These are phyloP conservation scores for Spheniscus mendiculus DNA, from an alignment of 2,113 vertebrate genomes.

Conservation along the genomic window DNA sequence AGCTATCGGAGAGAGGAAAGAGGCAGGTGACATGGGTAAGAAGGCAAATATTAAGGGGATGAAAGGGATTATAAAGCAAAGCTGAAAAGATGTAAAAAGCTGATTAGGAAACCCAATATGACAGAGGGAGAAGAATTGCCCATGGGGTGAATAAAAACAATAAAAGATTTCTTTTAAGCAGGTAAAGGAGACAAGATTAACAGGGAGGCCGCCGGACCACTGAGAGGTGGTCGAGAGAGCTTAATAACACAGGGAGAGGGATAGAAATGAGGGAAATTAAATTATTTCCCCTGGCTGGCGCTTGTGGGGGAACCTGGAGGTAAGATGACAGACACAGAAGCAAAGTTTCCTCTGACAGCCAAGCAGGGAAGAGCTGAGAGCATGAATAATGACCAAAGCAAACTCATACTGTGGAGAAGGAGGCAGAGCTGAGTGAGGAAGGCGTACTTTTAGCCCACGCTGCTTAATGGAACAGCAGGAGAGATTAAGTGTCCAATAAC, in stretches of 20 bases:
- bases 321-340: not conserved
- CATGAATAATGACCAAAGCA: not conserved
- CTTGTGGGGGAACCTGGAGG: not conserved
- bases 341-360: not conserved
- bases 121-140: constrained; percentile 15
- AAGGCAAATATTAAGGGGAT: constrained; percentile 50
- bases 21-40: constrained; percentile 17
- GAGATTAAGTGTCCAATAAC: not conserved
- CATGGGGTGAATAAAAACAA: constrained; percentile 28
- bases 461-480: not conserved
- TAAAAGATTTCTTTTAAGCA: constrained; percentile 20
- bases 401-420: not conserved
- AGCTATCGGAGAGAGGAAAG: not conserved
- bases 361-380: not conserved
- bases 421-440: not conserved
- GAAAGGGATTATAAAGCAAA: constrained; percentile 55
- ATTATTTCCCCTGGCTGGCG: not conserved
- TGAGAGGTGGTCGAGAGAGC: not conserved
- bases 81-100: constrained; percentile 50
- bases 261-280: not conserved
- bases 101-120: constrained; percentile 60
- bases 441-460: not conserved
- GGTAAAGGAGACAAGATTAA: constrained; percentile 20
- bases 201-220: not conserved
- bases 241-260: not conserved